Percentiles rank a stretch among this genome's conserved stretches.
phyloP scores from a whole-genome alignment of 2,888 invertebrate species.

The Agriotes lineatus region DNA sequence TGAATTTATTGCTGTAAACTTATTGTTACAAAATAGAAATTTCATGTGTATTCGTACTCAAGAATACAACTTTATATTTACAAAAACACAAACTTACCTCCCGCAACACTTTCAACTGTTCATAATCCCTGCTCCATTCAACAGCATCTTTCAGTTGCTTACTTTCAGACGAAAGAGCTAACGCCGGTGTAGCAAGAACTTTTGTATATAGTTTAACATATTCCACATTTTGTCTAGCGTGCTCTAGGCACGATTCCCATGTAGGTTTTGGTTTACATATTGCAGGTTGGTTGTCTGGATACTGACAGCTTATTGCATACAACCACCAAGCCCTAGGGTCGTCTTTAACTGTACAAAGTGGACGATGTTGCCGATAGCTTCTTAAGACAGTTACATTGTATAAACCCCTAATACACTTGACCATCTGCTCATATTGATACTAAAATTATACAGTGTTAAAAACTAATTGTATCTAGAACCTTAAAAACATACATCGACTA shows the following conservation, averaged over 20 bases:
- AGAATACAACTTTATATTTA: too few species aligned
- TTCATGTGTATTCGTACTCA: too few species aligned
- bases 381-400: slow-evolving; percentile 81
- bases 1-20: too few species aligned
- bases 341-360: slow-evolving; percentile 72
- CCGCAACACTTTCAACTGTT: slow-evolving; percentile 82
- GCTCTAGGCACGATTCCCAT: slow-evolving; percentile 71
- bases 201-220: slow-evolving; percentile 82
- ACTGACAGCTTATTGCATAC: slow-evolving; percentile 80
- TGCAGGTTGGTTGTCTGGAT: slow-evolving; percentile 61
- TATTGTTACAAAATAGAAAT: too few species aligned
- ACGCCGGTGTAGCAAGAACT: slow-evolving; percentile 75
- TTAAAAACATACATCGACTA: slow-evolving; percentile 76
- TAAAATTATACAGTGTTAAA: slow-evolving; percentile 60
- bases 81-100: slow-evolving; percentile 69
- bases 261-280: slow-evolving; percentile 67
- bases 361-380: slow-evolving; percentile 82
- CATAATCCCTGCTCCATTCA: slow-evolving; percentile 83
- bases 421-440: slow-evolving; percentile 85
- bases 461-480: background rate
- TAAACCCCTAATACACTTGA: slow-evolving; percentile 80
- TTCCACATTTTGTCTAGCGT: slow-evolving; percentile 76
- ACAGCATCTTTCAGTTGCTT: slow-evolving; percentile 83
- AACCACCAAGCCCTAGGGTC: slow-evolving; percentile 84
- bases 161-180: slow-evolving; percentile 74